These are phyloP conservation scores for Berghia stephanieae DNA, from an alignment of 1,140 invertebrate species.

Conservation along the genomic window DNA sequence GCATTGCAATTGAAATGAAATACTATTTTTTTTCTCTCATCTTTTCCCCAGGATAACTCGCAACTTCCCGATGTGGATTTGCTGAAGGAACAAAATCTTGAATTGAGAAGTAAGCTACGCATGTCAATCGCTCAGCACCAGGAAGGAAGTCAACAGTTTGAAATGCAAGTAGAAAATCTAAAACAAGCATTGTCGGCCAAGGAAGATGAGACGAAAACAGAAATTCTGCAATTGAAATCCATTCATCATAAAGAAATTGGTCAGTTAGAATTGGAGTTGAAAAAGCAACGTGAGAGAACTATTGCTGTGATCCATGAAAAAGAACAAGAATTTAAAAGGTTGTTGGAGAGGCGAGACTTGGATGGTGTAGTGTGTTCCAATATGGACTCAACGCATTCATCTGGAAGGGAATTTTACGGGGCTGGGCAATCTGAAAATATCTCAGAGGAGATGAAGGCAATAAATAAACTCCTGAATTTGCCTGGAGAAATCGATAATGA, in stretches of 20 bases:
- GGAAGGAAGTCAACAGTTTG: constrained; percentile 69
- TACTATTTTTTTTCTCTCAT: no score
- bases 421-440: constrained; percentile 20
- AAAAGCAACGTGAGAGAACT: constrained; percentile 81
- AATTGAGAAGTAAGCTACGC: constrained; percentile 58
- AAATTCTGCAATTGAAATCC: constrained; percentile 66
- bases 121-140: constrained; percentile 60
- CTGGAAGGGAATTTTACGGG: neutral
- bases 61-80: no score
- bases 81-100: constrained; percentile 60
- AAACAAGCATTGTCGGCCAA: constrained; percentile 51
- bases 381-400: neutral
- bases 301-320: constrained; percentile 81
- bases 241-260: constrained; percentile 72
- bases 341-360: constrained; percentile 69
- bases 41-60: no score
- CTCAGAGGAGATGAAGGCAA: constrained; percentile 53
- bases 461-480: constrained; percentile 50
- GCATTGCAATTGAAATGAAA: no score
- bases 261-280: constrained; percentile 79
- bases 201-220: constrained; percentile 71
- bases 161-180: constrained; percentile 50
- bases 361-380: neutral
- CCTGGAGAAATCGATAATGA: constrained; percentile 54
- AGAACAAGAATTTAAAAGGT: constrained; percentile 78